phyloP scores from a whole-genome alignment of 2,113 vertebrate species.

The Odocoileus hemionus region DNA sequence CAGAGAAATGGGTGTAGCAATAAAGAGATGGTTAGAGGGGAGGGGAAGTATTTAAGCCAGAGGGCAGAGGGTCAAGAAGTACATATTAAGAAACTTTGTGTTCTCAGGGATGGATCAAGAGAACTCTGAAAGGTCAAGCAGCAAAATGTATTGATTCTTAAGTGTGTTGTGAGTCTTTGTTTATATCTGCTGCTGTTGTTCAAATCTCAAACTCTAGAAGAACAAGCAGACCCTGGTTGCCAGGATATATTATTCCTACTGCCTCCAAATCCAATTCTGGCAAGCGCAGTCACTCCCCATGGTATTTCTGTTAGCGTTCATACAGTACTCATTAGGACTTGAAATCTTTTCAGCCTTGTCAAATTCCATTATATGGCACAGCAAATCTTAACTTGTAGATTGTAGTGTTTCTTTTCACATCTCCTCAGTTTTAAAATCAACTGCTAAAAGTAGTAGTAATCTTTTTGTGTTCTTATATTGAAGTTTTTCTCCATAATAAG shows the following conservation, averaged over 20 bases:
- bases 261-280: slow-evolving; percentile 53
- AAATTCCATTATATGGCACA: slow-evolving; percentile 35
- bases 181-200: not conserved
- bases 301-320: slow-evolving; percentile 25
- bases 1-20: not conserved
- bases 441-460: not conserved
- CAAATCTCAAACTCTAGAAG: not conserved
- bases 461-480: not conserved
- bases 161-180: not conserved
- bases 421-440: slow-evolving; percentile 1
- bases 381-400: slow-evolving; percentile 40
- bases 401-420: not conserved
- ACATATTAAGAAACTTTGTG: not conserved
- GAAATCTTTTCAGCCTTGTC: slow-evolving; percentile 48
- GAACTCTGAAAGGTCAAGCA: not conserved
- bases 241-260: not conserved
- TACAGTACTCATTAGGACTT: slow-evolving; percentile 47
- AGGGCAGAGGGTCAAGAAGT: not conserved
- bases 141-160: not conserved
- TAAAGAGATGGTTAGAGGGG: not conserved
- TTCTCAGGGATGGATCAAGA: not conserved
- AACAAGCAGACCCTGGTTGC: slow-evolving; percentile 37
- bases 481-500: not conserved
- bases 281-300: not conserved
- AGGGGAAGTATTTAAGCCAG: not conserved